phyloP scores from a whole-genome alignment of 2,113 vertebrate genomes.

The Atractosteus spatula region DNA sequence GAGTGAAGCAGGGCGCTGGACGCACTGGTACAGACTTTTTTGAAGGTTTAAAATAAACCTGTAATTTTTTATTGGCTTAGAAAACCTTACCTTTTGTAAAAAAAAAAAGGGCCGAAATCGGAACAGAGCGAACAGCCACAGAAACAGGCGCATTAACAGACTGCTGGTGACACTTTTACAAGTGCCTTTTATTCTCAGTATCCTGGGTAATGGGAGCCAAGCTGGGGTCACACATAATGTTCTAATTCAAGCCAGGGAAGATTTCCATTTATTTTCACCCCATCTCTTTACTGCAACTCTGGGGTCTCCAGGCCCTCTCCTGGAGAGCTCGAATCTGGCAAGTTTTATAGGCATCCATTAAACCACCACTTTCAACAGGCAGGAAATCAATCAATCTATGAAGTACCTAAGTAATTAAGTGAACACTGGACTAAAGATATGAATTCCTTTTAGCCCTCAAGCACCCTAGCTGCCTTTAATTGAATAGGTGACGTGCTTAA shows the following conservation, averaged over 20 bases:
- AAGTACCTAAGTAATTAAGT: no score
- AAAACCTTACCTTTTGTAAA: no score
- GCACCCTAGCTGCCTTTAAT: no score
- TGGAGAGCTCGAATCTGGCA: no score
- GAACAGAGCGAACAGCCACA: background rate
- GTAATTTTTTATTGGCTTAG: no score
- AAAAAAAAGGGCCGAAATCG: background rate
- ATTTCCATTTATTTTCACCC: background rate
- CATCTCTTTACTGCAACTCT: background rate
- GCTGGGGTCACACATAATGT: background rate
- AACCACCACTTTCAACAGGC: no score
- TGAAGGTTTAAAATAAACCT: background rate
- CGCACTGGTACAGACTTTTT: conserved; percentile 15
- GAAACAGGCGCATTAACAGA: background rate
- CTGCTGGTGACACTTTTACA: background rate
- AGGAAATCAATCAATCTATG: no score
- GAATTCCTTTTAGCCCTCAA: no score
- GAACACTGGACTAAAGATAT: no score
- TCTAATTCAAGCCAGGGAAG: background rate
- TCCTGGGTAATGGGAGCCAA: background rate
- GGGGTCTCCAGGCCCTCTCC: no score
- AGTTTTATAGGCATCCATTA: no score
- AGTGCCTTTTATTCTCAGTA: background rate
- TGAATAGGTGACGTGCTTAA: no score
- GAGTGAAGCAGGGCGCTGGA: conserved; percentile 34